These are phyloP conservation scores for Drosophila repleta DNA, from an alignment of 1,140 invertebrate genomes.

Conservation along the genomic window DNA sequence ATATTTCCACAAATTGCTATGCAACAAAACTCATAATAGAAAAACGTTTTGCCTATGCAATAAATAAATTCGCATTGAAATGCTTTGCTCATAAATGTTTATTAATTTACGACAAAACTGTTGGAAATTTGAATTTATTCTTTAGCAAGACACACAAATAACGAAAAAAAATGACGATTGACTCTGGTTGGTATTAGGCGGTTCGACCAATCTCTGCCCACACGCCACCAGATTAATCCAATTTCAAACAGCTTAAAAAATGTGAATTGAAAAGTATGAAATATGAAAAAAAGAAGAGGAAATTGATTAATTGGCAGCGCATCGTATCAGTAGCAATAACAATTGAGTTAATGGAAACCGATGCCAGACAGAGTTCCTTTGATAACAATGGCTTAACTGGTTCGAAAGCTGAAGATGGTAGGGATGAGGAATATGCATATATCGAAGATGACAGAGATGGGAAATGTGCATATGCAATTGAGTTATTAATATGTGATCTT, in stretches of 20 bases:
- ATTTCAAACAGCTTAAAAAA: slow-evolving; percentile 51
- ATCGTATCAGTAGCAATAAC: too few species aligned
- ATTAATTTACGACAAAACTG: slow-evolving; percentile 4
- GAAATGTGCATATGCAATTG: too few species aligned
- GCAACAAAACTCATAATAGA: not conserved
- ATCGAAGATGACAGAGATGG: too few species aligned
- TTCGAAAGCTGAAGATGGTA: too few species aligned
- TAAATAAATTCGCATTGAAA: slow-evolving; percentile 10
- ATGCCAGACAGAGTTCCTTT: too few species aligned
- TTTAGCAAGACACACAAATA: not conserved
- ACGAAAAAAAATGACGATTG: not conserved
- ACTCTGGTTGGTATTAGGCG: slow-evolving; percentile 10
- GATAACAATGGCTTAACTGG: slow-evolving; percentile 21
- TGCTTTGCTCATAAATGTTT: not conserved
- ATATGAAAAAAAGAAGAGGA: slow-evolving; percentile 29
- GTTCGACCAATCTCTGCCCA: slow-evolving; percentile 46
- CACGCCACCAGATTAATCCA: slow-evolving; percentile 64
- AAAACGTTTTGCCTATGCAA: not conserved
- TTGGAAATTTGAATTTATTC: not conserved
- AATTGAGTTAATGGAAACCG: slow-evolving; percentile 33
- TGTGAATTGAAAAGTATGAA: slow-evolving; percentile 13
- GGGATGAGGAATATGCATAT: too few species aligned
- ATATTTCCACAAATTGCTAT: not conserved
- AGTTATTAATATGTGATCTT: too few species aligned
- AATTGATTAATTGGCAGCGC: slow-evolving; percentile 41